phyloP scores from a whole-genome alignment of 2,113 vertebrate genomes.

The Dunckerocampus dactyliophorus region DNA sequence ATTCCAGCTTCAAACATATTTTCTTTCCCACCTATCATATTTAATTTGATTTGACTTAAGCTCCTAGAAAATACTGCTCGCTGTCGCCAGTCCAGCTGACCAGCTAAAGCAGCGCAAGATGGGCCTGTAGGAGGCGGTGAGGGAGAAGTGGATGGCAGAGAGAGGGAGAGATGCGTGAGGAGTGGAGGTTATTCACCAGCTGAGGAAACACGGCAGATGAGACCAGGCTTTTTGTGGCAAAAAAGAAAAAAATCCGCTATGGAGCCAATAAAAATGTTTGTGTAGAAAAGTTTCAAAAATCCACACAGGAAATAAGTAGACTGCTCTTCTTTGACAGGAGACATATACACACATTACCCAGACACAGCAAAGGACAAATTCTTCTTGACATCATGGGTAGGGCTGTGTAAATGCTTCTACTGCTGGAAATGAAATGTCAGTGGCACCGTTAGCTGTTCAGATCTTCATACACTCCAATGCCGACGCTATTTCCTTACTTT shows the following conservation, averaged over 20 bases:
- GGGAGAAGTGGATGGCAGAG: constrained; percentile 53
- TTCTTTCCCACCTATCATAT: constrained; percentile 18
- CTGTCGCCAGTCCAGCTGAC: constrained; percentile 6
- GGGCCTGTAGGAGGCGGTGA: no score
- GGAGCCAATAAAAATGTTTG: constrained; percentile 70
- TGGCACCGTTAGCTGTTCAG: constrained; percentile 8
- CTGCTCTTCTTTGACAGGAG: constrained; percentile 51
- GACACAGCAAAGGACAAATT: constrained; percentile 35
- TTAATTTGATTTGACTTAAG: constrained; percentile 20
- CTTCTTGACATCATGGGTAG: constrained; percentile 16
- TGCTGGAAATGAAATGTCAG: constrained; percentile 15
- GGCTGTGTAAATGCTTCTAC: constrained; percentile 3
- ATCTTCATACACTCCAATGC: constrained; percentile 7
- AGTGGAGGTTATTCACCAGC: constrained; percentile 69
- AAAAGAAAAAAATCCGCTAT: constrained; percentile 37
- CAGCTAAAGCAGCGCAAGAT: constrained; percentile 30
- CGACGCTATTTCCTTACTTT: not conserved
- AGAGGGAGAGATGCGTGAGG: constrained; percentile 42
- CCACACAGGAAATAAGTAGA: constrained; percentile 58
- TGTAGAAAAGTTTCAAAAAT: constrained; percentile 57
- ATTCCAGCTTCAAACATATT: not conserved
- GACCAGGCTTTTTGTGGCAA: constrained; percentile 31
- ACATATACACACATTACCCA: constrained; percentile 40
- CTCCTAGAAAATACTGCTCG: not conserved
- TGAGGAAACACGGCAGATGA: constrained; percentile 63